phyloP scores from a whole-genome alignment of 2,888 invertebrate genomes.

The Orthonevra nobilis region DNA sequence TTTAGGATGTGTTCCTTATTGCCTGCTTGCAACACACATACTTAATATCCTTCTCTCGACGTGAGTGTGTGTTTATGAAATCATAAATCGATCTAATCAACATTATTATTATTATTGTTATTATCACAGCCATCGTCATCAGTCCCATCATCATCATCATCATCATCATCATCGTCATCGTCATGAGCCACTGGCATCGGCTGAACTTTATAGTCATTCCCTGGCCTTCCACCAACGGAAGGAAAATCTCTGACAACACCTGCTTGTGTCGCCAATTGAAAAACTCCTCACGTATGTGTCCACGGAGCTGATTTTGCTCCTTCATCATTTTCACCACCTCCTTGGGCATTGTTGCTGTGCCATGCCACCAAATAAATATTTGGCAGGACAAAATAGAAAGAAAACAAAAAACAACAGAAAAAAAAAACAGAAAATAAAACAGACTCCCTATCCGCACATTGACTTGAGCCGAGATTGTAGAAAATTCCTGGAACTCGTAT shows the following conservation, averaged over 20 bases:
- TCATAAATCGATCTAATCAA: conserved; percentile 70
- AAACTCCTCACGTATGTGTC: conserved; percentile 63
- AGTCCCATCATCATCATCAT: not conserved
- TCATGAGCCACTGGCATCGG: conserved; percentile 40
- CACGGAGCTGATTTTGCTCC: conserved; percentile 60
- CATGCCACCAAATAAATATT: conserved; percentile 41
- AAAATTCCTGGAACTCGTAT: conserved; percentile 32
- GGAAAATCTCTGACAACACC: conserved; percentile 64
- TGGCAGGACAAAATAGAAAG: conserved; percentile 35
- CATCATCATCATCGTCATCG: conserved; percentile 2
- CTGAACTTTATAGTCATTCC: conserved; percentile 50
- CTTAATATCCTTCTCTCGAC: too few species aligned
- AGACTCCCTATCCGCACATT: not conserved
- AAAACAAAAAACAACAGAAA: conserved; percentile 16
- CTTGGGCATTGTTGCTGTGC: conserved; percentile 24
- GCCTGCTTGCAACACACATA: too few species aligned
- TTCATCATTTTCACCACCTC: not conserved
- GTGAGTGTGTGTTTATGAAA: conserved; percentile 56
- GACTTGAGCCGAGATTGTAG: conserved; percentile 23
- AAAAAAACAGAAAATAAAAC: too few species aligned
- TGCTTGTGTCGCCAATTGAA: conserved; percentile 68
- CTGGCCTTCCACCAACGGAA: conserved; percentile 26
- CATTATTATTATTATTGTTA: conserved; percentile 67
- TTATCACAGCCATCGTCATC: conserved; percentile 49
- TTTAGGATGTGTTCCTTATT: too few species aligned